Evolutionary conservation across 2,113 vertebrate species (phyloP).

Genomic region (Pipra filicauda): DNA sequence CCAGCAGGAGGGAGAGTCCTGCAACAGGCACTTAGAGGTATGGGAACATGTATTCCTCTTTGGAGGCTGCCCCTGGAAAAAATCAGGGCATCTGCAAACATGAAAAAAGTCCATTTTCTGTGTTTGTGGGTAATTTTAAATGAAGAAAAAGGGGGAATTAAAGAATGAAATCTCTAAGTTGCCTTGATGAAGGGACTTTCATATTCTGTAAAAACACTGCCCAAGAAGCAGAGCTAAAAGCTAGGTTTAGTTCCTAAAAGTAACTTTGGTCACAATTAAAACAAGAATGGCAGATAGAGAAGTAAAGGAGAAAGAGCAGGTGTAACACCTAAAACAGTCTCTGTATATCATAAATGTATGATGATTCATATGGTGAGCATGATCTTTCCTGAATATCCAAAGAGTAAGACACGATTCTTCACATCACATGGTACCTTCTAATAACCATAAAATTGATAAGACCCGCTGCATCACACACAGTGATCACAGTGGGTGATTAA

Average conservation of each 20-base stretch:
- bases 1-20: not conserved
- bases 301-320: not conserved
- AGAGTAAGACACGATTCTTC: not conserved
- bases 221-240: not conserved
- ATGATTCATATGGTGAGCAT: not conserved
- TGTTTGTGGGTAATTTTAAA: not conserved
- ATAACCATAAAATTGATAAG: not conserved
- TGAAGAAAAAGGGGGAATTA: not conserved
- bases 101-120: not conserved
- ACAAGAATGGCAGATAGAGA: not conserved
- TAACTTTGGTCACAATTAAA: not conserved
- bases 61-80: not conserved
- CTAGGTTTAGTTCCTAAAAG: not conserved
- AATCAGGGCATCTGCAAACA: not conserved
- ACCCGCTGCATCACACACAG: not conserved
- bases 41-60: not conserved
- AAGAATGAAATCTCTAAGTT: not conserved
- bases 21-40: not conserved
- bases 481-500: not conserved
- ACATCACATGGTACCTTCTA: not conserved
- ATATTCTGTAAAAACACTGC: not conserved
- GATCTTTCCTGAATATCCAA: not conserved
- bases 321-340: not conserved
- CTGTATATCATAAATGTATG: rapidly evolving
- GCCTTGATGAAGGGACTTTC: not conserved